phyloP scores from a whole-genome alignment of 37 sponge, comb jelly and placozoan species.

The Hexactinellida sp. region DNA sequence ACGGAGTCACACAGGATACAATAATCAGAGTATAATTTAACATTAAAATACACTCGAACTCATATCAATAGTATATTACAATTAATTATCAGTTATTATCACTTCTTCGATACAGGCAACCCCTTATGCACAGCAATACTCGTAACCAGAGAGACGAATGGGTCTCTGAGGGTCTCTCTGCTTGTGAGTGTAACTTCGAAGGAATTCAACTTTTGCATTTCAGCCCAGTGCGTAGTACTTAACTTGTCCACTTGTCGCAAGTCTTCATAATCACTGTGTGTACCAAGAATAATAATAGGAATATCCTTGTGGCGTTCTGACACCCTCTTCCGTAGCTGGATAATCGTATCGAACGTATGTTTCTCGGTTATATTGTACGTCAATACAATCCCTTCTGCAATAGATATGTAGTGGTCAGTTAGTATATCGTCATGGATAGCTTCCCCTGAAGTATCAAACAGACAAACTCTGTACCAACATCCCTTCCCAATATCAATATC shows the following conservation, averaged over 20 bases:
- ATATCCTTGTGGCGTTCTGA: constrained; percentile 5
- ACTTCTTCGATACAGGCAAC: neutral
- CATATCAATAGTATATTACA: no score
- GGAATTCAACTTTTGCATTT: neutral
- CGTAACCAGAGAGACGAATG: constrained; percentile 8
- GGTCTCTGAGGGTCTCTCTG: neutral
- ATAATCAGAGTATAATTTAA: no score
- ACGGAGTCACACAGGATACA: no score
- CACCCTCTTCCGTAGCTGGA: neutral
- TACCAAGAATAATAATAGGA: neutral
- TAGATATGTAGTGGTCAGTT: neutral
- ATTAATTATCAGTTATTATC: no score
- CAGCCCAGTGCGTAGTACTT: constrained; percentile 3
- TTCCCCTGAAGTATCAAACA: constrained; percentile 10
- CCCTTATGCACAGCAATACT: neutral
- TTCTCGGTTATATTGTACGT: constrained; percentile 2
- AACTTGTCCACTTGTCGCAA: neutral
- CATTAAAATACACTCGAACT: no score
- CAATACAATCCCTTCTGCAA: constrained; percentile 16
- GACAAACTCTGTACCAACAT: neutral
- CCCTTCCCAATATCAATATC: constrained; percentile 6
- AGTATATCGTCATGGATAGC: neutral
- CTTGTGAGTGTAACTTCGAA: neutral
- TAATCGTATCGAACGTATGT: neutral
- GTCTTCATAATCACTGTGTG: constrained; percentile 1